Conservation (phyloP, 2,797 vertebrate species). For the Schizopygopsis pylzovi region DNA sequence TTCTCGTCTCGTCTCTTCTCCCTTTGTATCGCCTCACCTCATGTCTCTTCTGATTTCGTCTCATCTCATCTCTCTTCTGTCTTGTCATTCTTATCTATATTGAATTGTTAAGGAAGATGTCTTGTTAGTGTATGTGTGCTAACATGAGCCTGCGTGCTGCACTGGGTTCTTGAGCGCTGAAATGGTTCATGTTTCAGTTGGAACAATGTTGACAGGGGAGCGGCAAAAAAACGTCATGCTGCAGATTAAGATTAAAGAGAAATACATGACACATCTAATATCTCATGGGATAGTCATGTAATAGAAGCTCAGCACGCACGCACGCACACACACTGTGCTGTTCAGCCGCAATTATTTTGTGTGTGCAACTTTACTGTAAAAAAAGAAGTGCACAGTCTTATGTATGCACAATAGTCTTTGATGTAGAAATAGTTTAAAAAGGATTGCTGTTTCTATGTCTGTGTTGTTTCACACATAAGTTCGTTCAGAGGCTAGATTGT, state of each 20-base stretch:
- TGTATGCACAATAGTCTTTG: neutral
- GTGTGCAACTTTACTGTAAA: neutral
- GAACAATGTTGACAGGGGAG: neutral
- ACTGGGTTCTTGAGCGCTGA: neutral
- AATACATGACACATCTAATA: slow-evolving; percentile 18
- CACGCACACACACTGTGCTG: neutral
- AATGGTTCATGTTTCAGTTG: neutral
- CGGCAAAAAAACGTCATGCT: neutral
- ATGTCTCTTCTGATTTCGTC: neutral
- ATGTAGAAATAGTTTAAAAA: neutral
- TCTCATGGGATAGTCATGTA: neutral
- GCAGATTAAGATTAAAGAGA: slow-evolving; percentile 5
- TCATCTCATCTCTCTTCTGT: neutral
- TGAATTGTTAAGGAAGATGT: neutral
- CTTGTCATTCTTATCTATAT: neutral
- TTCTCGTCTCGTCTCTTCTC: neutral
- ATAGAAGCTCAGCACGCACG: neutral
- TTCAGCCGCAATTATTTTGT: neutral
- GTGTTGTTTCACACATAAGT: neutral
- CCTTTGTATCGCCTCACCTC: neutral
- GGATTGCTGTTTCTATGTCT: neutral
- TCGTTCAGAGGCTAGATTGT: neutral
- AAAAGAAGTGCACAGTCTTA: neutral
- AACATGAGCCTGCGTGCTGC: neutral
- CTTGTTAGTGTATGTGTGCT: neutral